These are phyloP conservation scores for Flabesymbios commensalis DNA, from an alignment of 2,888 invertebrate genomes.

Conservation along the genomic window DNA sequence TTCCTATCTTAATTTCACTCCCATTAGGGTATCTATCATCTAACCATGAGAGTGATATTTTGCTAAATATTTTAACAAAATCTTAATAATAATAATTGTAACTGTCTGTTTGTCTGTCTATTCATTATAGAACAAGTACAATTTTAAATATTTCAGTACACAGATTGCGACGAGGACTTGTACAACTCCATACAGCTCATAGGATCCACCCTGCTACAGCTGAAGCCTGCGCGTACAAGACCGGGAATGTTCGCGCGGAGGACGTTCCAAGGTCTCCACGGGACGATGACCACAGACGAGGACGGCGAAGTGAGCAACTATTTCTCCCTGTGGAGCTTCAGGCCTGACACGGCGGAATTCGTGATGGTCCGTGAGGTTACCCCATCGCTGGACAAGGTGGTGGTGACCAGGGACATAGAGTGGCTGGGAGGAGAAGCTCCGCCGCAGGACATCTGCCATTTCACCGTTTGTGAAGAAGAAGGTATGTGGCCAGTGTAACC, in stretches of 20 bases:
- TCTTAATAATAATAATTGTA: too few relatives aligned
- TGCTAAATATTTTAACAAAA: too few relatives aligned
- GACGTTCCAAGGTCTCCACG: slow-evolving; percentile 7
- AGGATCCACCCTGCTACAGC: too few relatives aligned
- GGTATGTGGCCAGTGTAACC: not conserved
- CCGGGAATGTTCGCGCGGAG: not conserved
- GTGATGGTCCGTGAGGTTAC: slow-evolving; percentile 11
- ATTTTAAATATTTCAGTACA: slow-evolving; percentile 9
- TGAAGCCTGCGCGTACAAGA: too few relatives aligned
- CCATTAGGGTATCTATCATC: too few relatives aligned
- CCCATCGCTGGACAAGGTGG: not conserved
- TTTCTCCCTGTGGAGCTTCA: slow-evolving; percentile 16
- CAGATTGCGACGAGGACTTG: slow-evolving; percentile 11
- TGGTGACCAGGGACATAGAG: not conserved
- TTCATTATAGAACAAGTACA: too few relatives aligned
- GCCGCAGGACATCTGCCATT: slow-evolving; percentile 9
- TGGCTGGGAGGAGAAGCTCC: slow-evolving; percentile 10
- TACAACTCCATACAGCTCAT: slow-evolving; percentile 24
- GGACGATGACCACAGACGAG: not conserved
- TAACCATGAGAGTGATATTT: too few relatives aligned
- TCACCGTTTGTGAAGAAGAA: not conserved
- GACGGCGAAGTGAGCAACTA: slow-evolving; percentile 9
- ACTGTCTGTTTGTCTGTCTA: too few relatives aligned
- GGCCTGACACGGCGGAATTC: not conserved
- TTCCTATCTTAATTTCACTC: too few relatives aligned